A percentile compares a stretch with the other conserved stretches of the same genome.
Evolutionary conservation across 2,888 invertebrate genomes (phyloP).

Genomic region (Trilocha varians): DNA sequence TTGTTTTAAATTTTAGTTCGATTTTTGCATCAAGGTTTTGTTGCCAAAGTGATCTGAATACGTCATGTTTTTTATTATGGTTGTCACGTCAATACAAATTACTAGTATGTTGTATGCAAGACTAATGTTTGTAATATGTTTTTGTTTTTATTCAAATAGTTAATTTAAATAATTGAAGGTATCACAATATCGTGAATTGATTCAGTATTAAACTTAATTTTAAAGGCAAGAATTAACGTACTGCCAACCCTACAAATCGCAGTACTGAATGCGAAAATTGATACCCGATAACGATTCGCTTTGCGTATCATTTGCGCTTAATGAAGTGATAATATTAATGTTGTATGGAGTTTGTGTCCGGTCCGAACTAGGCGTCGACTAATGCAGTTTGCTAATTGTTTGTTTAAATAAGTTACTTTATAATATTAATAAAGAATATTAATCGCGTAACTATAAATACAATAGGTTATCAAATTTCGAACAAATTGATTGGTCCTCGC

Average conservation of each 20-base stretch:
- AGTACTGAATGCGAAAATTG: conserved; percentile 13
- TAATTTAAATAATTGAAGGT: too few species aligned
- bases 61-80: too few species aligned
- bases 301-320: conserved; percentile 3
- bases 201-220: too few species aligned
- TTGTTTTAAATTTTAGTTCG: neutral
- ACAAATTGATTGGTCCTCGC: too few species aligned
- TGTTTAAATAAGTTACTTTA: neutral
- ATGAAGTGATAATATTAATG: conserved; percentile 11
- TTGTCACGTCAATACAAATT: too few species aligned
- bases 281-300: conserved; percentile 12
- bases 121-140: too few species aligned
- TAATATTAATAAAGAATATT: too few species aligned
- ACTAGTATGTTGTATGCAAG: too few species aligned
- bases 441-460: too few species aligned
- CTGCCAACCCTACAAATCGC: conserved; percentile 3
- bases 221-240: neutral
- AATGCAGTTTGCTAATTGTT: neutral
- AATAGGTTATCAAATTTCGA: too few species aligned
- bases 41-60: neutral
- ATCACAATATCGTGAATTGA: too few species aligned
- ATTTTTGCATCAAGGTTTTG: neutral
- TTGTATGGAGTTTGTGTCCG: conserved; percentile 12
- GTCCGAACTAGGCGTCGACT: neutral
- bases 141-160: too few species aligned